Base-by-base conservation (phyloP, 2,113 vertebrate genomes). In the Nymphicus hollandicus region DNA sequence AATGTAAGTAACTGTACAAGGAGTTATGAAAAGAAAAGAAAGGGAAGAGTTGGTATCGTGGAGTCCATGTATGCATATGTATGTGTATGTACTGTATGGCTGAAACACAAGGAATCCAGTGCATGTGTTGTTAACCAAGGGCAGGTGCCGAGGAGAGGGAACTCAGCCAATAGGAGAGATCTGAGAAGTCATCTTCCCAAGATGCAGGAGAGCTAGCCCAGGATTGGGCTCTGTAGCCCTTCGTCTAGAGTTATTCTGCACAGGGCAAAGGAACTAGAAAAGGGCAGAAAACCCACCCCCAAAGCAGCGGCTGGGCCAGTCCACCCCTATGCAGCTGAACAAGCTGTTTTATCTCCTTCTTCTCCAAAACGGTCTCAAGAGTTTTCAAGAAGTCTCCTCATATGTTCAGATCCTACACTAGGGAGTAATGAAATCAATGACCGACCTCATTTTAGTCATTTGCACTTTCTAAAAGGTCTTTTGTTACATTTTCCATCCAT, bases 31-130 rank as follows among this genome's bases (percentile, higher is more conserved):
- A 39, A 35, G 13, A 22, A 33, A 43, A 64, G 19, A 14, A 29
- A 8, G 33, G n/a, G 8, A 24, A 58, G 28, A 29, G 28, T 3
- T 55, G 44, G 53, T 41, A 52, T 47, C 0, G 0, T 28, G 24
- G 44, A 65, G 44, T 18, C 81, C 50, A 4, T 11, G 52, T 17
- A 5, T 24, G 46, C 18, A 2, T 41, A 6, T 8, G 10, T 35
- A 20, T 11, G 7, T 22, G 35, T 44, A 27, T 0, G 1, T 44
- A 24, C 24, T 2, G 0, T 33, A 7, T 5, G 24, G 33, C 33
- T 69, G 61, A 56, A 35, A 39, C 35, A 61, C 12, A 24, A 15
- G 13, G 12, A 61, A 47, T 27, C 33, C 35, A 49, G 46, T 22
- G 17, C 28, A 7, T 7, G 7, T 55, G 24, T 31, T 55, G 17